phyloP scores from a whole-genome alignment of 1,140 invertebrate genomes.

The Zaprionus capensis region DNA sequence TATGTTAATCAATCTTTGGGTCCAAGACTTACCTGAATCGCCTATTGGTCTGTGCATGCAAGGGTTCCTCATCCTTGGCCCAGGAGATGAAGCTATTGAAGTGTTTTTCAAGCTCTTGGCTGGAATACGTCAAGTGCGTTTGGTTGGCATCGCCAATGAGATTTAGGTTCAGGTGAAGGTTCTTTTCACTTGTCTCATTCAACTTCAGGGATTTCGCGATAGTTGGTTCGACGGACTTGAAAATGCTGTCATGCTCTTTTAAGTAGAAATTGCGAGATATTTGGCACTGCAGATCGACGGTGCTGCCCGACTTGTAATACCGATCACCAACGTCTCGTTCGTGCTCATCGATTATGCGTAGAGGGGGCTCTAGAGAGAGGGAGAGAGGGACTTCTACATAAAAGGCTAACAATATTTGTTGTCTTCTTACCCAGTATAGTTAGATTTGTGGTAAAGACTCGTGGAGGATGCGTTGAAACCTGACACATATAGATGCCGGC shows the following conservation, averaged over 20 bases:
- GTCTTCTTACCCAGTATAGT: slow-evolving; percentile 86
- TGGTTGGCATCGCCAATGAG: slow-evolving; percentile 73
- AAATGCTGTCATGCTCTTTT: slow-evolving; percentile 67
- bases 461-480: slow-evolving; percentile 93
- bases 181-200: slow-evolving; percentile 48
- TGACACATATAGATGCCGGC: slow-evolving; percentile 93
- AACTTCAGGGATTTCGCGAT: slow-evolving; percentile 15
- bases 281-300: slow-evolving; percentile 89
- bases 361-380: slow-evolving; percentile 86
- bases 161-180: slow-evolving; percentile 42
- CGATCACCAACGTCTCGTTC: slow-evolving; percentile 88
- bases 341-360: slow-evolving; percentile 88
- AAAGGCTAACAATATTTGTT: neutral
- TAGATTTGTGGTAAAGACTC: slow-evolving; percentile 87
- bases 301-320: slow-evolving; percentile 90
- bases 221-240: slow-evolving; percentile 56
- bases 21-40: slow-evolving; percentile 65
- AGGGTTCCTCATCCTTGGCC: slow-evolving; percentile 79
- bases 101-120: slow-evolving; percentile 80
- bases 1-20: too few species aligned
- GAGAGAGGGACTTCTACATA: neutral
- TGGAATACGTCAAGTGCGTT: slow-evolving; percentile 75
- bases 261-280: slow-evolving; percentile 84
- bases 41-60: slow-evolving; percentile 58
- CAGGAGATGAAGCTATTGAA: slow-evolving; percentile 84